Conservation (phyloP, 2,888 invertebrate species). For the Bruchidius siliquastri region DNA sequence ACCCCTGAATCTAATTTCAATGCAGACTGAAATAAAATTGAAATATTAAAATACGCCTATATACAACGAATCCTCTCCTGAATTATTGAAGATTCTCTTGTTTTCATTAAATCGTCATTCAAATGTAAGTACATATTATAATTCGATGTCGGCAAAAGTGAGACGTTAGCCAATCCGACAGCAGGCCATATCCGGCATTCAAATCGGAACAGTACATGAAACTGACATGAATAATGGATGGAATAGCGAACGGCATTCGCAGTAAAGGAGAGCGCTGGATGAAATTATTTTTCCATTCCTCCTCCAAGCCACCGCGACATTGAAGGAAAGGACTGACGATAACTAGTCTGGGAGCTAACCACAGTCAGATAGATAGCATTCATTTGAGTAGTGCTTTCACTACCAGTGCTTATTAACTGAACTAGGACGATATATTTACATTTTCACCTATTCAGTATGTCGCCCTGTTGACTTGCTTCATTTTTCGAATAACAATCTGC, state of each 20-base stretch:
- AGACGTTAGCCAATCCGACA: neutral
- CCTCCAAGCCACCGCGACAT: neutral
- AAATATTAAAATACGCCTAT: too few relatives aligned
- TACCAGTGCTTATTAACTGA: too few relatives aligned
- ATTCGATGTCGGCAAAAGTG: neutral
- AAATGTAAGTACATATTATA: neutral
- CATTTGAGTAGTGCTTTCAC: too few relatives aligned
- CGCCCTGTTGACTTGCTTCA: too few relatives aligned
- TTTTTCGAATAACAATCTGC: too few relatives aligned
- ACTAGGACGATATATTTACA: too few relatives aligned
- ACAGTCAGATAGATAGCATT: too few relatives aligned
- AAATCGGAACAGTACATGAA: neutral
- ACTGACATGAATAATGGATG: neutral
- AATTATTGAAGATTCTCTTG: neutral
- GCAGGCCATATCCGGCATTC: neutral
- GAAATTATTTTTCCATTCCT: neutral
- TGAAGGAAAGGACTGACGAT: neutral
- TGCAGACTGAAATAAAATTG: too few relatives aligned
- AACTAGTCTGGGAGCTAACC: neutral
- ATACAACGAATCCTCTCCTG: neutral
- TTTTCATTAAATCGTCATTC: neutral
- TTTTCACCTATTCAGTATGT: too few relatives aligned
- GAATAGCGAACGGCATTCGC: neutral
- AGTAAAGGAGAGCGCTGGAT: neutral
- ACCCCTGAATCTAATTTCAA: too few relatives aligned